Conservation (phyloP, 2,888 invertebrate genomes). For the Hesperia comma region DNA sequence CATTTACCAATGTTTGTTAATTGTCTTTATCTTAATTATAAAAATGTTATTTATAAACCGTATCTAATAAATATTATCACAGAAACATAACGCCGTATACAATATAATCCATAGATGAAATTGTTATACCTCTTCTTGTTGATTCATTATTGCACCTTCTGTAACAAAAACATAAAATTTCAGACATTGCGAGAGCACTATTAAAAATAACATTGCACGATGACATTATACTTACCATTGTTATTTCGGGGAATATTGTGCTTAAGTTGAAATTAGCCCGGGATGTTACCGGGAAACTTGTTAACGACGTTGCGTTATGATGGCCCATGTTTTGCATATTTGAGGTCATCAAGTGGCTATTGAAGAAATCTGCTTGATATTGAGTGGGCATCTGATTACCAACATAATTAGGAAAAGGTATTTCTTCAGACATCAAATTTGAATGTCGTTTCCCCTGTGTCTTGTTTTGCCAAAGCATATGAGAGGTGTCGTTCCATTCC, state of each 20-base stretch:
- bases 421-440: slow-evolving; percentile 69
- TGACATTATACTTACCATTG: slow-evolving; percentile 71
- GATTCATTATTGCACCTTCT: slow-evolving; percentile 72
- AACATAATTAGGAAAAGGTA: slow-evolving; percentile 72
- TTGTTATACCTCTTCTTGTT: neutral
- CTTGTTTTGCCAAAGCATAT: slow-evolving; percentile 75
- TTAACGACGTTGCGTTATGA: slow-evolving; percentile 65
- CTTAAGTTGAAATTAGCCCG: slow-evolving; percentile 91
- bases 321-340: slow-evolving; percentile 69
- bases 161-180: slow-evolving; percentile 53
- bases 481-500: slow-evolving; percentile 71
- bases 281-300: slow-evolving; percentile 71
- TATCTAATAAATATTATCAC: slow-evolving; percentile 43
- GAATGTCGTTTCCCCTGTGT: slow-evolving; percentile 63
- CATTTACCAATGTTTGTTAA: slow-evolving; percentile 18
- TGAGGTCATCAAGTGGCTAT: slow-evolving; percentile 71
- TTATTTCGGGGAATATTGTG: slow-evolving; percentile 93
- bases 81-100: slow-evolving; percentile 43
- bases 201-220: neutral
- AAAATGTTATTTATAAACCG: slow-evolving; percentile 28
- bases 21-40: slow-evolving; percentile 18
- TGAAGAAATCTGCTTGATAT: slow-evolving; percentile 75
- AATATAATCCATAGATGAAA: slow-evolving; percentile 4
- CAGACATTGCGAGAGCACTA: neutral
- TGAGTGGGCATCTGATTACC: slow-evolving; percentile 74